These are phyloP conservation scores for Tetragonisca angustula DNA, from an alignment of 2,888 invertebrate species.

Conservation along the genomic window DNA sequence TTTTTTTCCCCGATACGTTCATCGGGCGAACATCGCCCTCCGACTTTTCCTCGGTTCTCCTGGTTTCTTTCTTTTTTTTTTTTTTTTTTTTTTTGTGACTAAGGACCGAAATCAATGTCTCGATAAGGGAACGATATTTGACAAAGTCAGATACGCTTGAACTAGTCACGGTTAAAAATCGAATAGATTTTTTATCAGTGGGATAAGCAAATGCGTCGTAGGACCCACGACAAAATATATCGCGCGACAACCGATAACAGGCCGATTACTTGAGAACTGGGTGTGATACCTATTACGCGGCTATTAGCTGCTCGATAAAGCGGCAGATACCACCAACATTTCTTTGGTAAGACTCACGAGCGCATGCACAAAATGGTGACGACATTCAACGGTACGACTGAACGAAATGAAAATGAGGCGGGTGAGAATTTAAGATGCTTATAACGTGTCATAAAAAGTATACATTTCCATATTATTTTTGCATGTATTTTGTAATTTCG, in stretches of 20 bases:
- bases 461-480: too few species aligned
- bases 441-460: too few species aligned
- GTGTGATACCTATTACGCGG: constrained; percentile 71
- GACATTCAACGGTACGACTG: too few species aligned
- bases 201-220: constrained; percentile 69
- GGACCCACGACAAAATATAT: constrained; percentile 50
- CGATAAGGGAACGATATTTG: constrained; percentile 33
- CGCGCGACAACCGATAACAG: constrained; percentile 63
- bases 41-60: neutral
- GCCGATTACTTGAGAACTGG: constrained; percentile 68
- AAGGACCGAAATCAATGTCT: neutral
- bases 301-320: constrained; percentile 69
- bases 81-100: neutral
- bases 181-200: constrained; percentile 53
- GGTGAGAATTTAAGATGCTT: too few species aligned
- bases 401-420: too few species aligned
- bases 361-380: neutral
- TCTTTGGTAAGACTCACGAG: constrained; percentile 4
- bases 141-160: constrained; percentile 19
- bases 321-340: constrained; percentile 27
- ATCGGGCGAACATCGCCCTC: too few species aligned
- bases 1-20: too few species aligned
- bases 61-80: neutral
- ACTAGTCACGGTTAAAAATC: constrained; percentile 33
- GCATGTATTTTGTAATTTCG: too few species aligned